phyloP scores from a whole-genome alignment of 2,888 invertebrate species.

The Ephialtes manifestator region DNA sequence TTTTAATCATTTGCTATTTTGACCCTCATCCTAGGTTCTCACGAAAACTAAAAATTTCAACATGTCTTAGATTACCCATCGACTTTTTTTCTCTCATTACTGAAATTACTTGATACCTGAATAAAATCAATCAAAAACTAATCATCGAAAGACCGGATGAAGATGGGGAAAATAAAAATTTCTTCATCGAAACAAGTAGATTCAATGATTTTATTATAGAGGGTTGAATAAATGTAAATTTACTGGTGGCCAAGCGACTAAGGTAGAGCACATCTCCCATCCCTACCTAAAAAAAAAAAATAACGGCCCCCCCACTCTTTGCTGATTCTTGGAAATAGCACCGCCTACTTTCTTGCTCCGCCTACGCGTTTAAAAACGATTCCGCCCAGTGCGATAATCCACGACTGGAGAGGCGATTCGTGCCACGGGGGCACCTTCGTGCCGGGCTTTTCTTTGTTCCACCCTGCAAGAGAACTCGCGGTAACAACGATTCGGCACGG shows the following conservation, averaged over 20 bases:
- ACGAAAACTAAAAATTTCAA: no score
- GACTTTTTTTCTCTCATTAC: no score
- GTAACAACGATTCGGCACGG: conserved; percentile 55
- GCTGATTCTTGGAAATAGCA: not conserved
- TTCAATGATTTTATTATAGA: not conserved
- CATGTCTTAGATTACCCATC: no score
- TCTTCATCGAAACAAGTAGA: not conserved
- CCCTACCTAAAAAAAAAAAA: conserved; percentile 36
- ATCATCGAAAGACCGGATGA: not conserved
- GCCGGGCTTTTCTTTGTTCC: conserved; percentile 58
- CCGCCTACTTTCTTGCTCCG: conserved; percentile 62
- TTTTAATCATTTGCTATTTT: no score
- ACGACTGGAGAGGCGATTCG: conserved; percentile 19
- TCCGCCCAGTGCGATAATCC: conserved; percentile 49
- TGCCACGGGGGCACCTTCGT: conserved; percentile 22
- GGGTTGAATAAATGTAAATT: conserved; percentile 46
- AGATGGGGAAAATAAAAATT: not conserved
- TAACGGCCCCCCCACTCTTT: conserved; percentile 45
- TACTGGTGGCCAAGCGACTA: conserved; percentile 1
- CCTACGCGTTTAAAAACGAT: conserved; percentile 31
- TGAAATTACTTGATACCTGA: no score
- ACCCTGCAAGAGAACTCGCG: conserved; percentile 36
- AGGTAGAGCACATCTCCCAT: conserved; percentile 23
- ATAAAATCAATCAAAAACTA: not conserved
- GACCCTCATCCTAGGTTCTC: no score